Evolutionary conservation across 1,140 invertebrate species (phyloP), one percentile per base, ranked within the genome.

Genomic region (Papilio helenus): DNA sequence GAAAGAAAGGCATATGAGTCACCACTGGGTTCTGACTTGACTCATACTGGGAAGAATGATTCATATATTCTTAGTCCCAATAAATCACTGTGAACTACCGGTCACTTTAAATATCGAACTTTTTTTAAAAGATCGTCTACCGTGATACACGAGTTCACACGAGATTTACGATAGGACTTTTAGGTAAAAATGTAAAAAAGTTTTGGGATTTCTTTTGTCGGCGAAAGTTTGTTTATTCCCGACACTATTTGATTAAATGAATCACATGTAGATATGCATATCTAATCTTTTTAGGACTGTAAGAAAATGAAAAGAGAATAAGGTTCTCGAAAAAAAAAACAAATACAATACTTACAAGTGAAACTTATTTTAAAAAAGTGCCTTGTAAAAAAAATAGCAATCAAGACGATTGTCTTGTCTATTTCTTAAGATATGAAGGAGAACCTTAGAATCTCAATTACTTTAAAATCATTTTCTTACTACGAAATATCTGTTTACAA

Each of bases 41-140:
- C 23, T 76, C 51, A 77, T 61, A 65, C 61, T 77, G 76, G 76
- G 76, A 77, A 65, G 18, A 58, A 39, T 44, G 39, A 72, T 72
- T 42, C 39, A 72, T 72, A n/a, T 44, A 72, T 68, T 68, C 61
- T 14, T 34, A 3, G 61, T 68, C 2, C 26, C 26, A 68, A 20
- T 34, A 68, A 68, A 68, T 68, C 61, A 68, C 26, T 34, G 61
- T 61, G 20, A 3, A 23, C 61, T 34, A 68, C 61, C 61, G 61
- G 61, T 68, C 61, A 68, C 61, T 61, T 61, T 68, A 34, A 68
- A 68, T 29, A 68, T 68, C 61, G 26, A 29, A 23, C 7, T 14
- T 16, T 68, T 68, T 68, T 29, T 26, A 26, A 26, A 61, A 29
- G 26, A 61, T 61, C 26, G 61, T 34, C 58, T 61, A 61, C 61